Evolutionary conservation across 2,797 vertebrate genomes (phyloP), one percentile per base, ranked within the genome.

Genomic region (Muscicapa comitata): DNA sequence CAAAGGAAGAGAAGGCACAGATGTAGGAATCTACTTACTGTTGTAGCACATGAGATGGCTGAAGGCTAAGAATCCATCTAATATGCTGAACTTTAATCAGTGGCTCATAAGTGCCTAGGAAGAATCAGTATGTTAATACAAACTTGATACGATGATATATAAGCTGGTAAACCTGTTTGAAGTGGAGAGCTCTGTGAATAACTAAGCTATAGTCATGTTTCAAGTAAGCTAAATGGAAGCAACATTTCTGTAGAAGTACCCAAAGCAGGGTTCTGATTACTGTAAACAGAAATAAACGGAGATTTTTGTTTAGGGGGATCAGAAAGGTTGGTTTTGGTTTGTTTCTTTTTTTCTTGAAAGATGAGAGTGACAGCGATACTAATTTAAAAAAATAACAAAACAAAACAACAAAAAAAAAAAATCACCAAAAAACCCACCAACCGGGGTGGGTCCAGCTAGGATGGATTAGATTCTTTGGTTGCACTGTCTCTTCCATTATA

Each of bases 41-140:
- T 8, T 79, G 71, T 55, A 65, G 87, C 65, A 53, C 75, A 19
- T 67, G 89, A 92, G 84, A 85, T 95, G 95, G 92, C 93, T 95
- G 92, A 94, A 94, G 91, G 95, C 92, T 88, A 96, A 86, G 87
- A 71, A 93, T 86, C 81, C 76, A 29, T 55, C 71, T 92, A 5
- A 94, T 89, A 91, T 50, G 37, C 78, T 86, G 63, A 86, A 90
- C 86, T 91, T 80, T 93, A 92, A 88, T 96, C 87, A 86, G 83
- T 58, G 53, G 40, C 78, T 93, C 25, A 0, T 70, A 85, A 89
- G 92, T 87, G 88, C 86, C 57, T 93, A 29, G 29, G 72, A 92
- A 93, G 88, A 96, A 94, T 95, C 35, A 4, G 86, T 87, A 90
- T 95, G 82, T 89, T 95, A 95, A 96, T 94, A 76, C 67, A 74